Conservation (phyloP, 30 jellyfish, hydroid and myxozoan species). For the Aurelia sp. region DNA sequence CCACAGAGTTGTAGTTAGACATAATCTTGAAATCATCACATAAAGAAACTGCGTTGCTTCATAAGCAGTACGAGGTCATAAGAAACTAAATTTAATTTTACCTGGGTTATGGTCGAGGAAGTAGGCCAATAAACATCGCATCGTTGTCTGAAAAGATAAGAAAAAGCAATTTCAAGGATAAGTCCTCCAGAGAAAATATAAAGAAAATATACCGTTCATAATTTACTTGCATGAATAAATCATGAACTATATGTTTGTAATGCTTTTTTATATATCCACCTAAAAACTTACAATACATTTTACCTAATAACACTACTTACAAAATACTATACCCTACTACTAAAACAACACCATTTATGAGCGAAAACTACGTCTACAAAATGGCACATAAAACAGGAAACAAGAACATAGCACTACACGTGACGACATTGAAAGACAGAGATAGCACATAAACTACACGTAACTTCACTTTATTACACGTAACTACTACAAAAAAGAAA, state of each 20-base stretch:
- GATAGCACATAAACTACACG: too few relatives aligned
- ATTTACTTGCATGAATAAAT: not conserved
- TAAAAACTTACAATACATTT: too few relatives aligned
- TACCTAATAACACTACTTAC: too few relatives aligned
- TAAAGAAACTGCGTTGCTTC: not conserved
- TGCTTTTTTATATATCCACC: too few relatives aligned
- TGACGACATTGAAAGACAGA: too few relatives aligned
- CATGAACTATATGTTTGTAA: not conserved
- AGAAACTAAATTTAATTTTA: not conserved
- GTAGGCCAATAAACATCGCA: constrained; percentile 92
- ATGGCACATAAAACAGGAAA: too few relatives aligned
- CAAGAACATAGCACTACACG: too few relatives aligned
- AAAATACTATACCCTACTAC: too few relatives aligned
- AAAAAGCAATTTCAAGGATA: not conserved
- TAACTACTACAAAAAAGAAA: too few relatives aligned
- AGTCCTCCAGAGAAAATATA: not conserved
- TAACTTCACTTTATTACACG: too few relatives aligned
- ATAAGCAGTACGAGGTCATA: not conserved
- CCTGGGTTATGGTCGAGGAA: constrained; percentile 95
- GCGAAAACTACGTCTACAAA: too few relatives aligned
- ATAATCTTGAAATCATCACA: not conserved
- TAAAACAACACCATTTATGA: too few relatives aligned
- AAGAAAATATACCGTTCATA: not conserved
- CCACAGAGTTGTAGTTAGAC: not conserved
- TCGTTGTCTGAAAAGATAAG: constrained; percentile 73